These are phyloP conservation scores for Drosophila anomalipes DNA, from an alignment of 2,888 invertebrate genomes.

Conservation along the genomic window DNA sequence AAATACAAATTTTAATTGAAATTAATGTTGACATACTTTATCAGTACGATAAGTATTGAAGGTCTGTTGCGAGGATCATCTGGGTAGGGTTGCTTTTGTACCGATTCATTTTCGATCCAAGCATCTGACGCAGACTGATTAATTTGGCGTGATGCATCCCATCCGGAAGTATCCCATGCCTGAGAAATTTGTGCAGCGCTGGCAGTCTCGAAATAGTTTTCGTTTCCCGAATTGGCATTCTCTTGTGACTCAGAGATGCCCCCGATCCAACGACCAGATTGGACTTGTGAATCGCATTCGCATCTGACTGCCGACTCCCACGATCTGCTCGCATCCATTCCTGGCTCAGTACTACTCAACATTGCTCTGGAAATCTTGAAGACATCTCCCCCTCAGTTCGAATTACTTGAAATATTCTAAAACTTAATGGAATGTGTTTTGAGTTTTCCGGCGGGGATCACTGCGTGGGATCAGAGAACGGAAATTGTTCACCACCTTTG, in stretches of 20 bases:
- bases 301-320: background rate
- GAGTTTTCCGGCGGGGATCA: conserved; percentile 4
- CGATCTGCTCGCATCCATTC: background rate
- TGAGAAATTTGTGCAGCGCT: background rate
- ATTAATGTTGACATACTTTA: conserved; percentile 19
- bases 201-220: background rate
- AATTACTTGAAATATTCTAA: conserved; percentile 18
- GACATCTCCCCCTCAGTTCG: conserved; percentile 13
- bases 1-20: background rate
- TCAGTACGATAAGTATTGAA: conserved; percentile 35
- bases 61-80: background rate
- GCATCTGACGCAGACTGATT: background rate
- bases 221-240: background rate
- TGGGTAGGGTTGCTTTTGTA: too few relatives aligned
- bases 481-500: background rate
- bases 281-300: background rate
- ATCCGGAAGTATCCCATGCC: background rate
- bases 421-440: conserved; percentile 4
- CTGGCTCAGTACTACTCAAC: background rate
- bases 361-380: background rate
- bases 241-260: background rate
- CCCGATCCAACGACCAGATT: background rate
- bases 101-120: background rate
- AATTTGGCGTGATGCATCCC: background rate
- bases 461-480: conserved; percentile 28